A percentile compares a stretch with the other conserved stretches of the same genome.
phyloP scores from a whole-genome alignment of 2,888 invertebrate genomes.

The Cremastobaeus sp. region DNA sequence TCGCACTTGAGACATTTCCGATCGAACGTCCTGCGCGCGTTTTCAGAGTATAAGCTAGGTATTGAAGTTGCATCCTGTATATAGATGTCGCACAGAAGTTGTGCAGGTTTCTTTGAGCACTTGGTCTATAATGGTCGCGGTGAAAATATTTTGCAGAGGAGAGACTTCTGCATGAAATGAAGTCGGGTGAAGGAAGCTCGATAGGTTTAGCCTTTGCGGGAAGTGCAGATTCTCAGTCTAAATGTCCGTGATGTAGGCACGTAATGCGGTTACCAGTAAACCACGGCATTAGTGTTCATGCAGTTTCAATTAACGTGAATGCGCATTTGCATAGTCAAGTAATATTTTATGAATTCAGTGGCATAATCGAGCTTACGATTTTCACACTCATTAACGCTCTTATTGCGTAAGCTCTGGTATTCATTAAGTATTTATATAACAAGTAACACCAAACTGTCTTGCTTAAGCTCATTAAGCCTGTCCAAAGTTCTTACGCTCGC shows the following conservation, averaged over 20 bases:
- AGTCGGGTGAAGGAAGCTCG: slow-evolving; percentile 51
- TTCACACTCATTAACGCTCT: slow-evolving; percentile 40
- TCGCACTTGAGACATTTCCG: too few relatives aligned
- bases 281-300: slow-evolving; percentile 52
- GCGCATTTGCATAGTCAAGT: slow-evolving; percentile 41
- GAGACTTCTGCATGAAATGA: too few relatives aligned
- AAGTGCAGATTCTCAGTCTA: slow-evolving; percentile 44
- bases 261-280: slow-evolving; percentile 53
- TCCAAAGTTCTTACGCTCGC: not conserved
- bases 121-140: too few relatives aligned
- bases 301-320: slow-evolving; percentile 55
- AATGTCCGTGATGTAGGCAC: slow-evolving; percentile 54
- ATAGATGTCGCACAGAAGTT: too few relatives aligned
- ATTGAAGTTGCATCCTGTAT: too few relatives aligned
- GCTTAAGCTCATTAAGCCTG: slow-evolving; percentile 12
- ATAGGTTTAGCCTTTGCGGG: slow-evolving; percentile 53
- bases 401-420: slow-evolving; percentile 15
- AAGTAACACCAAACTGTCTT: slow-evolving; percentile 9
- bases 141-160: too few relatives aligned
- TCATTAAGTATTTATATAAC: slow-evolving; percentile 38
- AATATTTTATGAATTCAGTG: slow-evolving; percentile 49
- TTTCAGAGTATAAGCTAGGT: too few relatives aligned
- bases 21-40: too few relatives aligned
- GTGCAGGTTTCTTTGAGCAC: too few relatives aligned
- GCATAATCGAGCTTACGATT: slow-evolving; percentile 44